These are phyloP conservation scores for Oreochromis spilurus DNA, from an alignment of 2,113 vertebrate genomes.

Conservation along the genomic window DNA sequence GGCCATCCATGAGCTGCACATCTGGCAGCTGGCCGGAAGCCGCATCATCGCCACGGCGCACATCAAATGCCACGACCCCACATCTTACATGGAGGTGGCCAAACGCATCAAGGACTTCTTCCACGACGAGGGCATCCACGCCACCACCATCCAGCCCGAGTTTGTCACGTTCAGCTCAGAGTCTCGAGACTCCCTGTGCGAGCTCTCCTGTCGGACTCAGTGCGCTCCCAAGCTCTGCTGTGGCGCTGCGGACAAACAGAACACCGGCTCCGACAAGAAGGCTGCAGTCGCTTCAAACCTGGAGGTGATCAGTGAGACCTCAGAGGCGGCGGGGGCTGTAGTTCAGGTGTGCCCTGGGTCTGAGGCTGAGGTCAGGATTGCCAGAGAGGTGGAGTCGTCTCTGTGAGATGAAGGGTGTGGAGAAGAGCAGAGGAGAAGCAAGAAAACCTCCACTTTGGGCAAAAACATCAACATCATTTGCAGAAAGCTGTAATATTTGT, in stretches of 20 bases:
- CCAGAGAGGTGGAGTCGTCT: conserved; percentile 73
- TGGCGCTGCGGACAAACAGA: conserved; percentile 75
- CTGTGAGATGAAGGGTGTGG: conserved; percentile 51
- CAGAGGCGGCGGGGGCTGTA: not conserved
- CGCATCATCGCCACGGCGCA: conserved; percentile 98
- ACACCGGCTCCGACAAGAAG: conserved; percentile 54
- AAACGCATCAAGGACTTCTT: conserved; percentile 97
- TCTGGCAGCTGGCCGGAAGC: conserved; percentile 97
- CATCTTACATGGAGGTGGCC: conserved; percentile 96
- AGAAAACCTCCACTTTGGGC: not conserved
- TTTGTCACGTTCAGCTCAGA: conserved; percentile 89
- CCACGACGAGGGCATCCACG: conserved; percentile 94
- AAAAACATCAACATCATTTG: not conserved
- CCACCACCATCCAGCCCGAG: conserved; percentile 97
- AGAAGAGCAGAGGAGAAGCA: not conserved
- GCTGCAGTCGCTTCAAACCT: conserved; percentile 68
- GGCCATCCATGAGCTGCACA: conserved; percentile 94
- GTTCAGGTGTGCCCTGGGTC: conserved; percentile 21
- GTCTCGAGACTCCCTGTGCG: conserved; percentile 82
- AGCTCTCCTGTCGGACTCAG: conserved; percentile 94
- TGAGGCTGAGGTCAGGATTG: conserved; percentile 6
- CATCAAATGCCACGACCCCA: conserved; percentile 95
- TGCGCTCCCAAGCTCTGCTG: conserved; percentile 96
- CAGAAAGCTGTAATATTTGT: not conserved
- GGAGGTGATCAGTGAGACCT: conserved; percentile 79